Percentiles rank a stretch among this genome's conserved stretches.
phyloP scores from a whole-genome alignment of 2,888 invertebrate genomes.

The Itoplectis maculator region DNA sequence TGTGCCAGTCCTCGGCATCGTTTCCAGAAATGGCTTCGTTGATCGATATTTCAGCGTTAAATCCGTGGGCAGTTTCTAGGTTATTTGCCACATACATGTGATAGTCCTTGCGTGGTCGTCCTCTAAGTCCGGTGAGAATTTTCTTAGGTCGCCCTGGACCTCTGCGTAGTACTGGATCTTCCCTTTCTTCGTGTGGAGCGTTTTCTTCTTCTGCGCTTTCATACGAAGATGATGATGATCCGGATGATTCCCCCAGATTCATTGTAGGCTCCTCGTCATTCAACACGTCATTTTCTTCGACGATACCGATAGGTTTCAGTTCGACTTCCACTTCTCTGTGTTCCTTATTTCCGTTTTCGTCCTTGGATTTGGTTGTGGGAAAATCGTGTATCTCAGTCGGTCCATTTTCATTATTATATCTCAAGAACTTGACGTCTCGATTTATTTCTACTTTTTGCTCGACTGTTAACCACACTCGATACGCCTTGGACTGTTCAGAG shows the following conservation, averaged over 20 bases:
- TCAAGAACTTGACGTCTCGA: conserved; percentile 35
- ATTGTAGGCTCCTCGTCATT: background rate
- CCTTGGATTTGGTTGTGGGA: too few species aligned
- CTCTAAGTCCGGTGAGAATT: conserved; percentile 1
- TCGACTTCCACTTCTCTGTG: conserved; percentile 10
- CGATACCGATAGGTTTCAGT: too few species aligned
- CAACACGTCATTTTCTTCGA: background rate
- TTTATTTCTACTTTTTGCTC: conserved; percentile 38
- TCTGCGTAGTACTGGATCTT: background rate
- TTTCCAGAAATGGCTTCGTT: conserved; percentile 60
- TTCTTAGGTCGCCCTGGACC: conserved; percentile 14
- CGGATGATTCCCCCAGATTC: background rate
- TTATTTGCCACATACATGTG: conserved; percentile 15
- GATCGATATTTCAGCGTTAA: conserved; percentile 34
- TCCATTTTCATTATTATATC: too few species aligned
- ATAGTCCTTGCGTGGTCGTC: conserved; percentile 10
- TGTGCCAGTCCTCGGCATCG: conserved; percentile 61
- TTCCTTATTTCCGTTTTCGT: background rate
- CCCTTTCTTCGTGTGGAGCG: background rate
- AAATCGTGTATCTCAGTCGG: too few species aligned
- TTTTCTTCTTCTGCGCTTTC: too few species aligned
- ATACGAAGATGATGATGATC: conserved; percentile 2
- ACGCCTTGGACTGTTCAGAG: conserved; percentile 47
- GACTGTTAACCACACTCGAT: conserved; percentile 26
- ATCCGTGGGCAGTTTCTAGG: conserved; percentile 34